phyloP scores from a whole-genome alignment of 2,797 vertebrate species.

The Brotula barbata region DNA sequence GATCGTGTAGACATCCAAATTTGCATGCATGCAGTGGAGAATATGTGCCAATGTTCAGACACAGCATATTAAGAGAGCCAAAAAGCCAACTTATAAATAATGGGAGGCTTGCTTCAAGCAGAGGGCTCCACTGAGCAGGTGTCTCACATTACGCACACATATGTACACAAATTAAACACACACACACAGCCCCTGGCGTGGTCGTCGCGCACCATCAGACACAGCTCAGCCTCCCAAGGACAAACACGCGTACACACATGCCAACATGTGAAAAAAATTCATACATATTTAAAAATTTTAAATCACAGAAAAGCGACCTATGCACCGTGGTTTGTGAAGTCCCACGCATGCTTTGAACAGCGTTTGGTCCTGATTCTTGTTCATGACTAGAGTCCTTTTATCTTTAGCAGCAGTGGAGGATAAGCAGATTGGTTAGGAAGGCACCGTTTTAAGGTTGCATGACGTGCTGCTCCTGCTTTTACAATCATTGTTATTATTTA shows the following conservation, averaged over 20 bases:
- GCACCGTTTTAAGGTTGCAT: no score
- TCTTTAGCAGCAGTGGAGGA: background rate
- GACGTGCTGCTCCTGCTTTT: background rate
- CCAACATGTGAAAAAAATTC: background rate
- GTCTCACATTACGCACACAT: slow-evolving; percentile 55
- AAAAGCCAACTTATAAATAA: slow-evolving; percentile 67
- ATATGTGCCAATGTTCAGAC: slow-evolving; percentile 30
- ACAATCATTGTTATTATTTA: no score
- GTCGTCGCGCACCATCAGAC: slow-evolving; percentile 14
- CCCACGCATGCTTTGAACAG: no score
- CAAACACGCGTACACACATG: slow-evolving; percentile 7
- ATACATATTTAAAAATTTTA: background rate
- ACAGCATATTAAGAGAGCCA: slow-evolving; percentile 47
- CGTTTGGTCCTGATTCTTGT: background rate
- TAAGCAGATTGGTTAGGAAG: no score
- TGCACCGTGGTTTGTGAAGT: no score
- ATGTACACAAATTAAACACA: slow-evolving; percentile 16
- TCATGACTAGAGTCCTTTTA: background rate
- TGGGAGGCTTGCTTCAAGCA: slow-evolving; percentile 52
- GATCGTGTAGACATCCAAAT: no score
- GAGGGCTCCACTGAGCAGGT: slow-evolving; percentile 61
- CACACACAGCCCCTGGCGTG: slow-evolving; percentile 25
- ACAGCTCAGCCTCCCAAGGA: slow-evolving; percentile 17
- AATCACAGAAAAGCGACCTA: background rate
- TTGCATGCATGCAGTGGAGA: background rate